Evolutionary conservation across 2,888 invertebrate species (phyloP).

Genomic region (Temnothorax ravouxi): DNA sequence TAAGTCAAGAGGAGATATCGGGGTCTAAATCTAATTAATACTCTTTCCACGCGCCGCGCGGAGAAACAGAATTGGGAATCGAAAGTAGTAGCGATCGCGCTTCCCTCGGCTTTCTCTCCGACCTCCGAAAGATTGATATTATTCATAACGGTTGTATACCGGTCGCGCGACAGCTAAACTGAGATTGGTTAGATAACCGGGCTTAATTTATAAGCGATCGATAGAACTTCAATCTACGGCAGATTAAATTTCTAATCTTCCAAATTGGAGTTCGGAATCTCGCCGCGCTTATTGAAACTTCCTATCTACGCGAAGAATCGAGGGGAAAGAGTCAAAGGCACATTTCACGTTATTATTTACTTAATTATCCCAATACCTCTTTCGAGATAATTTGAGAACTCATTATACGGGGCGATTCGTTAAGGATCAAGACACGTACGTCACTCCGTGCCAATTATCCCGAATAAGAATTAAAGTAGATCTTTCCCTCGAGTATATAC

Average conservation of each 20-base stretch:
- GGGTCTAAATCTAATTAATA: constrained; percentile 24
- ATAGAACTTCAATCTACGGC: constrained; percentile 47
- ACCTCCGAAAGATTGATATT: constrained; percentile 29
- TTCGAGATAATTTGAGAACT: constrained; percentile 10
- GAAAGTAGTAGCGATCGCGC: constrained; percentile 6
- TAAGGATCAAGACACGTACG: not conserved
- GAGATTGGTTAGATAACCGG: constrained; percentile 20
- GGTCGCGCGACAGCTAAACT: constrained; percentile 29
- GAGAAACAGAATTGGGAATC: constrained; percentile 7
- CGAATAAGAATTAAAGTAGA: not conserved
- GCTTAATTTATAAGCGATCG: constrained; percentile 53
- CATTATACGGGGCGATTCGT: constrained; percentile 1
- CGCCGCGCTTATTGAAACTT: constrained; percentile 26
- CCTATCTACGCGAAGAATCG: constrained; percentile 4
- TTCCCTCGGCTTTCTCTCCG: not conserved
- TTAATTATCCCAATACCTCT: not conserved
- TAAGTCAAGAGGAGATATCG: constrained; percentile 43
- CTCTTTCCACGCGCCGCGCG: not conserved
- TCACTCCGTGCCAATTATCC: not conserved
- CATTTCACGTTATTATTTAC: not conserved
- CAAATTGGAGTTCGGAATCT: constrained; percentile 27
- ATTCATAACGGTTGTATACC: constrained; percentile 22
- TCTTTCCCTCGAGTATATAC: not conserved
- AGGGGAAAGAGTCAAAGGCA: not conserved
- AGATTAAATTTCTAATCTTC: constrained; percentile 52